These are phyloP conservation scores for Sminthurinus signatus DNA, from an alignment of 1,140 invertebrate species.

Conservation along the genomic window DNA sequence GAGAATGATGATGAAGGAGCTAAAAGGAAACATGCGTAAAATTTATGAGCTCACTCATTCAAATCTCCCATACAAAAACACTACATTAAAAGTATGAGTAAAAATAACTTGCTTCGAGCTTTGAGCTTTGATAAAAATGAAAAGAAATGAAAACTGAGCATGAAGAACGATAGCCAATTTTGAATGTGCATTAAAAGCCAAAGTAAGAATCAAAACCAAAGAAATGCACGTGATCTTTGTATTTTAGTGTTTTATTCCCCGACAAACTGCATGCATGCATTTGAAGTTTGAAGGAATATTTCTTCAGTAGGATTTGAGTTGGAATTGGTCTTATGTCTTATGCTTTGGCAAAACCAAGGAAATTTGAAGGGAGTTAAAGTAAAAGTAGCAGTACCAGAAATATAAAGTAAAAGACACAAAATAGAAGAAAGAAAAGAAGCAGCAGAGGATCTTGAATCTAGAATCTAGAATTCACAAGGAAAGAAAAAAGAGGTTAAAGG, in stretches of 20 bases:
- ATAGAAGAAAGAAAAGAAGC: too few species aligned
- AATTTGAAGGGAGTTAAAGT: too few species aligned
- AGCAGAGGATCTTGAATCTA: too few species aligned
- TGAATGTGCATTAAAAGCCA: neutral
- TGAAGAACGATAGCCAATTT: neutral
- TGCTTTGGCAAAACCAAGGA: too few species aligned
- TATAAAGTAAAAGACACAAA: too few species aligned
- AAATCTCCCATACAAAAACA: neutral
- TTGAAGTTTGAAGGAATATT: too few species aligned
- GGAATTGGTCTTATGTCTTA: too few species aligned
- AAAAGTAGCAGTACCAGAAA: too few species aligned
- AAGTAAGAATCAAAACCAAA: neutral
- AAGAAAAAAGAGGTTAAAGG: too few species aligned
- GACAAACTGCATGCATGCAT: neutral
- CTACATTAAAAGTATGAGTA: neutral
- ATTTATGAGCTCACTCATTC: neutral
- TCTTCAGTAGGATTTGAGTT: too few species aligned
- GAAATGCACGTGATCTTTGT: neutral
- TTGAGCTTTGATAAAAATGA: neutral
- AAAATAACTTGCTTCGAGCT: neutral
- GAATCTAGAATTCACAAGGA: too few species aligned
- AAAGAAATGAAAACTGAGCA: too few species aligned
- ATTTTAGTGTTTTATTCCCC: neutral
- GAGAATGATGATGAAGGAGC: neutral
- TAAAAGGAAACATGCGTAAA: constrained; percentile 2